Conservation (phyloP, 2,797 vertebrate genomes). For the Chlorospingus flavigularis region DNA sequence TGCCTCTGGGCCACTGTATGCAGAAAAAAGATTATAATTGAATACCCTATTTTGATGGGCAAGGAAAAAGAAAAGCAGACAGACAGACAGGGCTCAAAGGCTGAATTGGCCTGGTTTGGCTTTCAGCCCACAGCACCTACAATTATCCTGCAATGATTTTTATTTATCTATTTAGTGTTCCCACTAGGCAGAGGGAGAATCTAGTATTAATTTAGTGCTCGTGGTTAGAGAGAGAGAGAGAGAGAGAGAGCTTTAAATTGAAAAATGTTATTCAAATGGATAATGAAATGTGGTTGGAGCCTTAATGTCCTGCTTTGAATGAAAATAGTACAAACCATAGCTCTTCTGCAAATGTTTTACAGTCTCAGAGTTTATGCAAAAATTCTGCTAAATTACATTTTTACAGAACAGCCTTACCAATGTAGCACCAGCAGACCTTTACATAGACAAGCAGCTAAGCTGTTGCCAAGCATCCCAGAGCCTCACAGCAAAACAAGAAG, state of each 20-base stretch:
- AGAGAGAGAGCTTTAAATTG: constrained; percentile 56
- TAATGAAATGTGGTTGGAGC: constrained; percentile 63
- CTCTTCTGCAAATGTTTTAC: constrained; percentile 26
- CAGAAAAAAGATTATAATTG: constrained; percentile 74
- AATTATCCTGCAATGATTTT: constrained; percentile 71
- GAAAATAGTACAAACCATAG: constrained; percentile 36
- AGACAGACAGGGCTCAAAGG: constrained; percentile 64
- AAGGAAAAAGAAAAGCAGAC: constrained; percentile 47
- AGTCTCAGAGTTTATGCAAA: constrained; percentile 21
- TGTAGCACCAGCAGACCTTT: not conserved
- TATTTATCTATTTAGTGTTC: constrained; percentile 75
- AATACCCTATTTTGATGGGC: constrained; percentile 73
- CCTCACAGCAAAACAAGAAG: not conserved
- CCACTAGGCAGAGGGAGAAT: constrained; percentile 56
- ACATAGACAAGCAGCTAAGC: not conserved
- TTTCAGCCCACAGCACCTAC: constrained; percentile 71
- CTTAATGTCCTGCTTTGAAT: constrained; percentile 44
- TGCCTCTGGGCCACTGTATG: constrained; percentile 72
- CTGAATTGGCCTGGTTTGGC: constrained; percentile 64
- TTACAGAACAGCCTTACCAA: not conserved
- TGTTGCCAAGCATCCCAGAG: not conserved
- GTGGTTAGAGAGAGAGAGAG: constrained; percentile 48
- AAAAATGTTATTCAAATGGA: constrained; percentile 72
- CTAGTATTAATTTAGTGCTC: constrained; percentile 69
- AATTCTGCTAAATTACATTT: constrained; percentile 7